Base-by-base conservation (phyloP, 2,888 invertebrate species). In the Rotaria magnacalcarata region DNA sequence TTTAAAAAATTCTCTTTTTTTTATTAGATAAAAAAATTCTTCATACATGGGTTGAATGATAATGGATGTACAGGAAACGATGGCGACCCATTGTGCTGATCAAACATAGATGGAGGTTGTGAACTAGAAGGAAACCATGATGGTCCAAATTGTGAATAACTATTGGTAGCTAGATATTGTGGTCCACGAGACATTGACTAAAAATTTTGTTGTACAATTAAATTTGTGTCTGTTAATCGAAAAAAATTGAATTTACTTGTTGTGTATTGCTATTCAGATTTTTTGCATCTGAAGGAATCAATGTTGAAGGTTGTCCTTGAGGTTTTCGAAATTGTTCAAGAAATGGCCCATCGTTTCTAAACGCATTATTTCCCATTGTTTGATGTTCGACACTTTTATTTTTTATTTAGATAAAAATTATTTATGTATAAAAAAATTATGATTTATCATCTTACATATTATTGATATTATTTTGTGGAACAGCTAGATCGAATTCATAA, bases 291-390 rank as follows among this genome's bases (percentile, higher is more conserved):
- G 52, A 52, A 10, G 47, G 11, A 10, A 11, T 47, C 11, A 47
- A 47, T 41, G 19, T 27, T 8, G 43, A 41, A 47, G 43, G 11
- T 80, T 47, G 47, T 47, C 75, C 75, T 80, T 80, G 75, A 47
- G 47, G 4, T 80, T 43, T 80, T 47, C 27, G 47, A 43, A 80
- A 80, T 80, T 80, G 75, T 43, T 80, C 43, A 80, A 80, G 47
- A 80, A 80, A 80, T 47, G 75, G 43, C 21, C 75, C 75, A 80
- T 80, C 75, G 24, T 80, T 80, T 47, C 21, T 80, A 24, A 80
- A 80, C 0, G 27, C 8, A n/a, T 47, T 80, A n/a, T 47, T 47
- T 34, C 67, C 16, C 14, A 16, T 11, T 34, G 34, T 14, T 67
- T 27, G 34, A 34, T 11, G 8, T 5, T 16, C 27, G 4, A 14